A percentile compares a stretch with the other conserved stretches of the same genome.
Evolutionary conservation across 2,113 vertebrate genomes (phyloP).

Genomic region (Dromaius novaehollandiae): DNA sequence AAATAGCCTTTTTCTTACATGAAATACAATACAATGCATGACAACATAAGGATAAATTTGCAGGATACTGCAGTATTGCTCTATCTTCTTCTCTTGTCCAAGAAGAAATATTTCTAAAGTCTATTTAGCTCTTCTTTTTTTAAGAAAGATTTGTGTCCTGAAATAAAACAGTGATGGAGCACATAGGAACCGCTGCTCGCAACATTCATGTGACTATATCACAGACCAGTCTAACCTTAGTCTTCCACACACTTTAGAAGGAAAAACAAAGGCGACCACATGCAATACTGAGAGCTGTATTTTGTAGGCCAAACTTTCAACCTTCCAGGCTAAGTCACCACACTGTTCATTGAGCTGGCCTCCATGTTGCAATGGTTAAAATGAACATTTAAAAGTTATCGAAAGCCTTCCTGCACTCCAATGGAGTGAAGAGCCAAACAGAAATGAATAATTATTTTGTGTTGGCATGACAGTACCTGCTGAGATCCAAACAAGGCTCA

Average conservation of each 20-base stretch:
- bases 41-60: not conserved
- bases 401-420: not conserved
- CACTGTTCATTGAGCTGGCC: not conserved
- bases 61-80: not conserved
- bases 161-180: not conserved
- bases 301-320: not conserved
- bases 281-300: not conserved
- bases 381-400: not conserved
- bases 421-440: not conserved
- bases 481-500: not conserved
- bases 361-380: not conserved
- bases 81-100: not conserved
- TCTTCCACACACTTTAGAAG: not conserved
- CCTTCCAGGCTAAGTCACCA: not conserved
- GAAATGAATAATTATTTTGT: not conserved
- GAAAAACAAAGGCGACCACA: not conserved
- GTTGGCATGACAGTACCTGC: fast-evolving
- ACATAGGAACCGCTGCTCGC: not conserved
- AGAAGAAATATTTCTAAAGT: not conserved
- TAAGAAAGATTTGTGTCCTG: not conserved
- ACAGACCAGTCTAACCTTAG: not conserved
- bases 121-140: not conserved
- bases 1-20: not conserved
- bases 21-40: not conserved
- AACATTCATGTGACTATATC: not conserved